Base-by-base conservation (phyloP, 1,140 invertebrate genomes). In the Hesperophylax magnus region DNA sequence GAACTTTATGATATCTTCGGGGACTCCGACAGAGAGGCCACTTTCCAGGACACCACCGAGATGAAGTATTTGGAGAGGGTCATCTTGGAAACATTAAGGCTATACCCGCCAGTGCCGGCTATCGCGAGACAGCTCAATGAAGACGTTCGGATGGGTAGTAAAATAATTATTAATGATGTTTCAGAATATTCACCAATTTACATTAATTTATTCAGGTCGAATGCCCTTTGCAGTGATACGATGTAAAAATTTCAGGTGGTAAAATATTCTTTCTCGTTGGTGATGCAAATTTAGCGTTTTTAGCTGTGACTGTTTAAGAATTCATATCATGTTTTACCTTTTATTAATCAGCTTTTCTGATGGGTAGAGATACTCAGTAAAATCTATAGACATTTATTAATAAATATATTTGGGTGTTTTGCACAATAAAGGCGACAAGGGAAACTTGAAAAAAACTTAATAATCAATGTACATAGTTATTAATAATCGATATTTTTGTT, bases 11-110 rank as follows among this genome's bases (percentile, higher is more conserved):
- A 81, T 14, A 69, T 85, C 7, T 39, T 85, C 34, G 84, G 86
- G 14, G 71, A 67, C 0, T 84, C 86, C 8, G 67, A 71, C 20
- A 76, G 86, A 20, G 74, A 72, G 15, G 63, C 88, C 0, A 90
- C 89, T 6, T 84, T 86, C 24, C 87, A 89, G 3, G 92, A 94
- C 82, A 83, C 94, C 3, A 88, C 86, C 20, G 87, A 93, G 56
- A 84, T 96, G 65, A 93, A 93, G 85, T 95, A 94, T 84, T 85
- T 94, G 80, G 95, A 95, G 80, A 91, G 92, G 85, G 92, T 93
- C 27, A 91, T 95, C 17, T 95, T 95, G 87, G 94, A 95, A 87
- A 89, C 92, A 0, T 85, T 95, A 15, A 88, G 94, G 52, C 84
- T 95, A 15, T 94, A 91, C 86, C 94, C 94, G 2, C 91, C 93